phyloP scores from a whole-genome alignment of 2,797 vertebrate species.

The Valencia hispanica region DNA sequence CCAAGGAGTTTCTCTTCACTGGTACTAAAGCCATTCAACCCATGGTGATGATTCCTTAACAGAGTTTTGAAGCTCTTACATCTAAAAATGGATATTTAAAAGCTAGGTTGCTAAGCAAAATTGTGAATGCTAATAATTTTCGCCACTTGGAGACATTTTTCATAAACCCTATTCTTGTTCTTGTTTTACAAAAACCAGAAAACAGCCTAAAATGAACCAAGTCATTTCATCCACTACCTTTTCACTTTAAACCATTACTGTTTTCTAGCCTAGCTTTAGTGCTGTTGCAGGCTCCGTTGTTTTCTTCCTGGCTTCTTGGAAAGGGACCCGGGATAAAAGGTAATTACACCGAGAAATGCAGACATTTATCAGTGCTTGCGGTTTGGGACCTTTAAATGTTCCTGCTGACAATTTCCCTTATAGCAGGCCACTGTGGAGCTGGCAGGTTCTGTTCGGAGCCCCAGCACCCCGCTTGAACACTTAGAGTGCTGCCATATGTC shows the following conservation, averaged over 20 bases:
- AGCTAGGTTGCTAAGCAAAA: neutral
- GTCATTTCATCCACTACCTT: conserved; percentile 19
- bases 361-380: conserved; percentile 77
- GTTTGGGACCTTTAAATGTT: conserved; percentile 76
- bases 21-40: too few species aligned
- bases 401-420: conserved; percentile 75
- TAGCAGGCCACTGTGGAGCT: conserved; percentile 76
- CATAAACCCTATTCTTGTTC: neutral
- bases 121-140: neutral
- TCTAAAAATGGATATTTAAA: too few species aligned
- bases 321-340: conserved; percentile 71
- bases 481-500: conserved; percentile 83
- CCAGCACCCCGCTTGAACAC: conserved; percentile 63
- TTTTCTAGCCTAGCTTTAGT: conserved; percentile 42
- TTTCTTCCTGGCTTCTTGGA: conserved; percentile 64
- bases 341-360: conserved; percentile 75
- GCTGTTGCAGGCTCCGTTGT: conserved; percentile 56
- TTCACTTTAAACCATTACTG: conserved; percentile 25
- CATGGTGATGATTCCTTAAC: too few species aligned
- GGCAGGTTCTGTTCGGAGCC: conserved; percentile 73
- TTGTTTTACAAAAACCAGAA: neutral
- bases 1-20: too few species aligned
- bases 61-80: too few species aligned
- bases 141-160: neutral
- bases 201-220: conserved; percentile 9